These are phyloP conservation scores for Teleiodes luculella DNA, from an alignment of 2,888 invertebrate species.

Conservation along the genomic window DNA sequence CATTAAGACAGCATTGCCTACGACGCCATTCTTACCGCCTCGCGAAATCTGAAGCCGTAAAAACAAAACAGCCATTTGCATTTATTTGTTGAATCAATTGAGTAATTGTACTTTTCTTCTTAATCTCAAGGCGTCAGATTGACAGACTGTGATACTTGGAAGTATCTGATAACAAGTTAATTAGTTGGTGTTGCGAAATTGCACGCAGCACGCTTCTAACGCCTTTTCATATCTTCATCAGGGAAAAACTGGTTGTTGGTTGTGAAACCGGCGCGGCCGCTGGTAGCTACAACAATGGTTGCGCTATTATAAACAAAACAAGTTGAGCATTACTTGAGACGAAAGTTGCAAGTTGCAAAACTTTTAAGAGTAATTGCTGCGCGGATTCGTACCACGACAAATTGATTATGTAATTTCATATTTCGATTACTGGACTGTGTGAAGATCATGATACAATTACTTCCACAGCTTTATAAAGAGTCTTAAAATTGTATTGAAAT, in stretches of 20 bases:
- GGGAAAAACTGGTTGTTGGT: constrained; percentile 66
- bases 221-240: constrained; percentile 60
- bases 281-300: constrained; percentile 56
- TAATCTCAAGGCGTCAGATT: constrained; percentile 47
- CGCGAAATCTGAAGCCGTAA: background rate
- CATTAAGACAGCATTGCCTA: constrained; percentile 10
- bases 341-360: constrained; percentile 27
- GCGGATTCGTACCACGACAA: constrained; percentile 41
- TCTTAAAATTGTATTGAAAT: background rate
- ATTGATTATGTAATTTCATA: constrained; percentile 36
- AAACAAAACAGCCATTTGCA: constrained; percentile 25
- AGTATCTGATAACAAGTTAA: constrained; percentile 32
- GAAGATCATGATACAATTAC: background rate
- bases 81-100: constrained; percentile 42
- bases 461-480: background rate
- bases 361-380: constrained; percentile 40
- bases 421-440: constrained; percentile 15
- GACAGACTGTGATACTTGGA: constrained; percentile 36
- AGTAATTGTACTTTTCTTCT: constrained; percentile 40
- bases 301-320: constrained; percentile 60
- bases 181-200: constrained; percentile 23
- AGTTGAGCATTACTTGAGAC: constrained; percentile 45
- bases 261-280: constrained; percentile 47
- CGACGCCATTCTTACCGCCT: constrained; percentile 3
- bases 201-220: constrained; percentile 14